phyloP scores from a whole-genome alignment of 37 sponge, comb jelly and placozoan genomes.

The Chondrilla cf. caribensis region DNA sequence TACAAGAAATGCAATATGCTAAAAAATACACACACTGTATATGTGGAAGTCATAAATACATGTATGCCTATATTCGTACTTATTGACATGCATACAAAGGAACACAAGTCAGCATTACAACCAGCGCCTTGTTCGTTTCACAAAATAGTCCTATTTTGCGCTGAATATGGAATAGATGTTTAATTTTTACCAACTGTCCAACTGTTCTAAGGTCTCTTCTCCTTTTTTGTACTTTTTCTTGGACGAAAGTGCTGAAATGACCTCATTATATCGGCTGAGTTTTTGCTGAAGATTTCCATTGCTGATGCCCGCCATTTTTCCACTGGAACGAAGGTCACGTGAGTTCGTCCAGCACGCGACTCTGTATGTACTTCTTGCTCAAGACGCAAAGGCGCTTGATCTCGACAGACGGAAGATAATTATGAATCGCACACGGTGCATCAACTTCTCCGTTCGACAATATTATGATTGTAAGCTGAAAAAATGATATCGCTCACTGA shows the following conservation, averaged over 20 bases:
- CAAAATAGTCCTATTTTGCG: background rate
- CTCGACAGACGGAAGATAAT: too few species aligned
- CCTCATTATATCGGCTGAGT: background rate
- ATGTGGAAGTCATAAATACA: background rate
- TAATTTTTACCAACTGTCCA: slow-evolving; percentile 19
- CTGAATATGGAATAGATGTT: background rate
- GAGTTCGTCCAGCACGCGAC: too few species aligned
- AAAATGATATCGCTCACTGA: too few species aligned
- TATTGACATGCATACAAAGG: too few species aligned
- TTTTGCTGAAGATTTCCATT: background rate
- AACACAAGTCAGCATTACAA: too few species aligned
- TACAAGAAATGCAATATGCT: slow-evolving; percentile 7
- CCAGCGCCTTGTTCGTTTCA: too few species aligned
- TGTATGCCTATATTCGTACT: too few species aligned
- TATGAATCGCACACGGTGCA: too few species aligned
- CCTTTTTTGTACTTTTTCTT: slow-evolving; percentile 18
- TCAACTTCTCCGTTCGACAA: too few species aligned
- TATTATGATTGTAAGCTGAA: too few species aligned
- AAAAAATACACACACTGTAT: background rate
- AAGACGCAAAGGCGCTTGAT: too few species aligned
- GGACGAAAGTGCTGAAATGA: background rate
- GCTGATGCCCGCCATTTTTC: slow-evolving; percentile 1
- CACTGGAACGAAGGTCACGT: background rate
- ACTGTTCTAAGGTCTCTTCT: background rate
- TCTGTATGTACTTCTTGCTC: too few species aligned